phyloP scores from a whole-genome alignment of 1,140 invertebrate genomes.

The Dryas iulia region DNA sequence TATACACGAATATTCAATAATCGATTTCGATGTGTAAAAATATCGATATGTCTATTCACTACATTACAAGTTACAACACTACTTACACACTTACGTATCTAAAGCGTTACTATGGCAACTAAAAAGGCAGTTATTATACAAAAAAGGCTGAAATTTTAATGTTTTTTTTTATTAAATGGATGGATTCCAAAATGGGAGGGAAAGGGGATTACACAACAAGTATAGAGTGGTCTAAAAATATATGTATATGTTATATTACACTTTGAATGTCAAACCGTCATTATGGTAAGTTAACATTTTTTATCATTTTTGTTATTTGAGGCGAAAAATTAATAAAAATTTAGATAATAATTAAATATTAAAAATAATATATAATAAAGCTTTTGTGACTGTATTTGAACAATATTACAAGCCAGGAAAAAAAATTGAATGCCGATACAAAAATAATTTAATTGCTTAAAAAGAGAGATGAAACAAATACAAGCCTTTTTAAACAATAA shows the following conservation, averaged over 20 bases:
- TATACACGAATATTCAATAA: not conserved
- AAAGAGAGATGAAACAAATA: no score
- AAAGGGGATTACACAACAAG: not conserved
- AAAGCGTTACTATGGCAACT: not conserved
- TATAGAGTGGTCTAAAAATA: constrained; percentile 23
- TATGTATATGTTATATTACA: constrained; percentile 12
- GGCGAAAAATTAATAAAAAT: no score
- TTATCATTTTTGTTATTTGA: no score
- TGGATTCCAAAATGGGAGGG: constrained; percentile 5
- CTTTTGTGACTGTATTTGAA: no score
- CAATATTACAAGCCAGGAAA: no score
- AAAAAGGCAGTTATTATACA: not conserved
- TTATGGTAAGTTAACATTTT: no score
- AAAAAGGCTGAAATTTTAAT: not conserved
- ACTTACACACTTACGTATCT: constrained; percentile 7
- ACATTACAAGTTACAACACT: constrained; percentile 11
- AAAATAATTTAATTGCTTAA: no score
- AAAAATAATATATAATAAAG: no score
- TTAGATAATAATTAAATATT: no score
- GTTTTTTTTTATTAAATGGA: not conserved
- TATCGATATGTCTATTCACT: constrained; percentile 21
- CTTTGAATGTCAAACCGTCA: not conserved
- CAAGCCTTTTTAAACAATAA: no score
- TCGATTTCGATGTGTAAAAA: not conserved
- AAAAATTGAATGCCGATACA: no score